phyloP scores from a whole-genome alignment of 2,113 vertebrate species.

The Percina caprodes region DNA sequence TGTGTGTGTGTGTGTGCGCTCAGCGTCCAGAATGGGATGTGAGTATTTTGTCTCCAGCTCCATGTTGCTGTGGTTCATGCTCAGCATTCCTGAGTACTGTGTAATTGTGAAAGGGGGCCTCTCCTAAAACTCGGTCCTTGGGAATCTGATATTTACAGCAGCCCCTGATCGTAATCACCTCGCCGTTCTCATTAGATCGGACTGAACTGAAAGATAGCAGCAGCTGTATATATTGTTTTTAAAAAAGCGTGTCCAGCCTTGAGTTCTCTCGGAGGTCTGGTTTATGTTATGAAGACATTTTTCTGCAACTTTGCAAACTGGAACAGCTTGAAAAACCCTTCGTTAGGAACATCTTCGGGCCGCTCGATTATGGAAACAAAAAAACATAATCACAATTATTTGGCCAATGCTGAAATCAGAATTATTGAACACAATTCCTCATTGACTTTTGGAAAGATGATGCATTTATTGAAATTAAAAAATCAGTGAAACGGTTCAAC shows the following conservation, averaged over 20 bases:
- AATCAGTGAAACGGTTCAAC: no score
- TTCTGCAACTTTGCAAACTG: constrained; percentile 7
- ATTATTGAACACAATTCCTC: no score
- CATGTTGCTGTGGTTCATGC: constrained; percentile 65
- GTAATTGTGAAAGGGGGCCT: constrained; percentile 81
- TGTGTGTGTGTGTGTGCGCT: background rate
- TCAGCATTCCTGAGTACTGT: constrained; percentile 82
- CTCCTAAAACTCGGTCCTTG: constrained; percentile 76
- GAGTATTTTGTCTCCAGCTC: constrained; percentile 65
- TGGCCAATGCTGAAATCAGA: no score
- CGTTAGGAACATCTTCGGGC: background rate
- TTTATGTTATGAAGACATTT: constrained; percentile 46
- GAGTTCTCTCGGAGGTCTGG: constrained; percentile 53
- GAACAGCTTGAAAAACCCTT: no score
- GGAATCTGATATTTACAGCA: constrained; percentile 84
- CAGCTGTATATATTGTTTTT: constrained; percentile 71
- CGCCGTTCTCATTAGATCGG: constrained; percentile 72
- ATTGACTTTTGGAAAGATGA: no score
- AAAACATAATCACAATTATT: no score
- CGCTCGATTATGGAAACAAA: no score
- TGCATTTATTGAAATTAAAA: no score
- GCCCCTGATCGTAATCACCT: constrained; percentile 80
- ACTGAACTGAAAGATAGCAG: constrained; percentile 79
- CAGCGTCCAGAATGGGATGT: constrained; percentile 50
- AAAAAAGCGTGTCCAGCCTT: constrained; percentile 45